These are phyloP conservation scores for Phyllostomus hastatus DNA, from an alignment of 2,113 vertebrate genomes.

Conservation along the genomic window DNA sequence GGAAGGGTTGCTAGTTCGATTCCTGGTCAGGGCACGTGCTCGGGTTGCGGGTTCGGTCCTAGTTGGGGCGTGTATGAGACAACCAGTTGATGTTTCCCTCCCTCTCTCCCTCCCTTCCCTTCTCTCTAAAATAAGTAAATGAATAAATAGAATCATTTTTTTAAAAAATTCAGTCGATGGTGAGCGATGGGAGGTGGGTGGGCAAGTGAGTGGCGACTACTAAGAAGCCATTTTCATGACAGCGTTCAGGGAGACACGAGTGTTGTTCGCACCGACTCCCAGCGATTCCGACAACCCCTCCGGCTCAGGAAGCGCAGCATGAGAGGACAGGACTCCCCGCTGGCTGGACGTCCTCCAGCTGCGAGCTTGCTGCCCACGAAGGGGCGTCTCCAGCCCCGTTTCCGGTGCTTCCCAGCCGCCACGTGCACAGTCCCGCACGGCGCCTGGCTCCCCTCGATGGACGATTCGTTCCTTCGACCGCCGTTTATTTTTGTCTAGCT, in stretches of 20 bases:
- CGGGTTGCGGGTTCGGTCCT: too few species aligned
- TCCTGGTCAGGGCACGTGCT: too few species aligned
- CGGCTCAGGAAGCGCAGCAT: not conserved
- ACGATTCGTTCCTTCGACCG: not conserved
- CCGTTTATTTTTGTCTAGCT: not conserved
- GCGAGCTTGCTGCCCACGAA: not conserved
- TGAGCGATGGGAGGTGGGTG: not conserved
- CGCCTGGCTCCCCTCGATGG: not conserved
- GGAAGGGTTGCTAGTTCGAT: too few species aligned
- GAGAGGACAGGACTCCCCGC: not conserved
- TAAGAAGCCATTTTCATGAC: not conserved
- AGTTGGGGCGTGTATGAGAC: too few species aligned
- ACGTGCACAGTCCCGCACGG: accelerated
- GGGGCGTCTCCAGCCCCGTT: not conserved
- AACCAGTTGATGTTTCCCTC: too few species aligned
- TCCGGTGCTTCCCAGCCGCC: not conserved
- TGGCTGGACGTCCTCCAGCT: not conserved
- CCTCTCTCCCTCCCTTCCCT: too few species aligned
- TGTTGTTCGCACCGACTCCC: not conserved
- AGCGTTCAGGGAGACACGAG: not conserved
- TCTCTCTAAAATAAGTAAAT: too few species aligned
- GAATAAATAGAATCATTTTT: too few species aligned
- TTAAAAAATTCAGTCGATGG: not conserved
- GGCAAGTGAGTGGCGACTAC: not conserved
- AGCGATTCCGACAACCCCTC: not conserved